Evolutionary conservation across 2,113 vertebrate genomes (phyloP).

Genomic region (Coreoperca whiteheadi): DNA sequence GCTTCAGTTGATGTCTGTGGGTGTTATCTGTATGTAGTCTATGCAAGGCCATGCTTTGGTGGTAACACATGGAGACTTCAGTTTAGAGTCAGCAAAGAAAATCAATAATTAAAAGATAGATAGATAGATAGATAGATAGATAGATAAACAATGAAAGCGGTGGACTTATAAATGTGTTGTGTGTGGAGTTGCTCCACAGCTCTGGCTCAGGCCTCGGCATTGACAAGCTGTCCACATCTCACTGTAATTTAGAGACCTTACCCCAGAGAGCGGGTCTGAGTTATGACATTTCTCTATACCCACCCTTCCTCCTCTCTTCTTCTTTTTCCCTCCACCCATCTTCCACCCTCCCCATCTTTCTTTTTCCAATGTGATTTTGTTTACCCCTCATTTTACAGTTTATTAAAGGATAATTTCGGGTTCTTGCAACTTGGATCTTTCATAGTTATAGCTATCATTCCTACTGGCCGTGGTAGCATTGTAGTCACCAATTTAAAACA

Average conservation of each 20-base stretch:
- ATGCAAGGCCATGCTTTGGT: conserved; percentile 19
- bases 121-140: conserved; percentile 19
- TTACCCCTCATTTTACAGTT: neutral
- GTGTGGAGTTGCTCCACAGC: conserved; percentile 61
- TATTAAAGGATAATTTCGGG: neutral
- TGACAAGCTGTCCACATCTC: conserved; percentile 84
- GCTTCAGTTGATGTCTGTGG: conserved; percentile 56
- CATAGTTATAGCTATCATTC: neutral
- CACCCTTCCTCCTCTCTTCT: conserved; percentile 30
- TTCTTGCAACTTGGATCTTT: neutral
- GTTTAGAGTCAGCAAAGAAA: conserved; percentile 5
- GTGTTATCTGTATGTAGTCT: conserved; percentile 5
- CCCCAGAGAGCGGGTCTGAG: conserved; percentile 76
- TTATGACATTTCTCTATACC: conserved; percentile 77
- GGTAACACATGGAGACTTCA: conserved; percentile 27
- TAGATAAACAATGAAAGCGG: conserved; percentile 45
- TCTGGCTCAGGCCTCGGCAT: conserved; percentile 71
- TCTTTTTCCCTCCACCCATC: conserved; percentile 16
- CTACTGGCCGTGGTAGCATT: neutral
- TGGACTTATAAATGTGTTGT: conserved; percentile 51
- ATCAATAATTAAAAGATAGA: neutral
- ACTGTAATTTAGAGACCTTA: conserved; percentile 83
- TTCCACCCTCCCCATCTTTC: conserved; percentile 24
- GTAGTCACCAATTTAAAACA: neutral
- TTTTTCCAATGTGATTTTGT: conserved; percentile 3